Evolutionary conservation across 2,888 invertebrate genomes (phyloP).

Genomic region (Leptothorax acervorum): DNA sequence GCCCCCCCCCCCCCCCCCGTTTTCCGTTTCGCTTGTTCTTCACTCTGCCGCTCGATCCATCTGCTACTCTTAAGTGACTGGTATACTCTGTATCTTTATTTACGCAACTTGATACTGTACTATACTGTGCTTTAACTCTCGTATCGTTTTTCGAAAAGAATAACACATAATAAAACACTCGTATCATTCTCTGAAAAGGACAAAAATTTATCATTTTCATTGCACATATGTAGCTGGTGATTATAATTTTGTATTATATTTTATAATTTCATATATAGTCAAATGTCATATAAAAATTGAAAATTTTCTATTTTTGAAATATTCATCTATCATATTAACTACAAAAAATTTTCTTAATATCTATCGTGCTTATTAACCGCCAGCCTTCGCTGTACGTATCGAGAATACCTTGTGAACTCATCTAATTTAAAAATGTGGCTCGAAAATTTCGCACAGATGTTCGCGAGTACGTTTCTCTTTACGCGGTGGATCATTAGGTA

Average conservation of each 20-base stretch:
- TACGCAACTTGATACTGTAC: neutral
- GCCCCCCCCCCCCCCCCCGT: neutral
- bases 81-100: constrained; percentile 5
- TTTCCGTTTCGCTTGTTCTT: constrained; percentile 3
- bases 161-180: neutral
- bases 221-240: neutral
- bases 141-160: neutral
- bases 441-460: constrained; percentile 3
- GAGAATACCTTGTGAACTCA: neutral
- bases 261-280: neutral
- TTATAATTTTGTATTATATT: neutral
- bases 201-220: neutral
- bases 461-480: constrained; percentile 17
- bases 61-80: constrained; percentile 5
- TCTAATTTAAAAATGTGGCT: neutral
- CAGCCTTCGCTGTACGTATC: neutral
- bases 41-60: constrained; percentile 5
- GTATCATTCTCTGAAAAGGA: neutral
- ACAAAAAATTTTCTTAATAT: neutral
- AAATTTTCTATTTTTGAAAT: neutral
- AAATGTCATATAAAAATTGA: neutral
- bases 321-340: neutral
- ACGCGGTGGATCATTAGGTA: constrained; percentile 61
- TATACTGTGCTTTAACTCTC: neutral
- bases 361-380: neutral